Conservation (phyloP, 2,888 invertebrate species). For the Agonopterix subpropinquella region DNA sequence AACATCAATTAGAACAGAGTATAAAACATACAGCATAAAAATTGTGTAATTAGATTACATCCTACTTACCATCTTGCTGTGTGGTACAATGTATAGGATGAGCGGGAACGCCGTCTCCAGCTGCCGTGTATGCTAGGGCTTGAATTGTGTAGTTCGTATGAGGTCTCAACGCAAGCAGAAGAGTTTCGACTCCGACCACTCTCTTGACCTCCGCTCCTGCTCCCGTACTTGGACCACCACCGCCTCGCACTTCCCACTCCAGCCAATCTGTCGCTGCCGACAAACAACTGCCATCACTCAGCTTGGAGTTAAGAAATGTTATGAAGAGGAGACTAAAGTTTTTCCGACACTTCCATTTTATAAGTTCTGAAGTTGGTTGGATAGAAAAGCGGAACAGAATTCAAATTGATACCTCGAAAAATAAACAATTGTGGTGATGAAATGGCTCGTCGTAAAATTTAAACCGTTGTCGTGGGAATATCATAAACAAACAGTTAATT, state of each 20-base stretch:
- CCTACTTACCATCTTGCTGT: constrained; percentile 85
- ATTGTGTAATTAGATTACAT: background rate
- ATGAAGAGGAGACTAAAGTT: background rate
- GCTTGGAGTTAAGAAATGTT: constrained; percentile 38
- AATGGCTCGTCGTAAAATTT: too few species aligned
- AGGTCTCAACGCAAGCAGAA: constrained; percentile 85
- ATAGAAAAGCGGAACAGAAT: too few species aligned
- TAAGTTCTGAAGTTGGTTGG: too few species aligned
- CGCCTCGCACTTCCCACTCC: constrained; percentile 65
- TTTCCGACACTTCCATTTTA: too few species aligned
- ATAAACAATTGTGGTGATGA: too few species aligned
- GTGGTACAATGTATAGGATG: constrained; percentile 87
- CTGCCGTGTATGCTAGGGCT: constrained; percentile 88
- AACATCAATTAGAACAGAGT: background rate
- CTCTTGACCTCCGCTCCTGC: constrained; percentile 83
- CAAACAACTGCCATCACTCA: constrained; percentile 73
- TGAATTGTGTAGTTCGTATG: constrained; percentile 92
- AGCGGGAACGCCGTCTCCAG: constrained; percentile 89
- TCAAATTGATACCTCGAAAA: too few species aligned
- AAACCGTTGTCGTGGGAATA: background rate
- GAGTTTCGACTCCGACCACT: constrained; percentile 86
- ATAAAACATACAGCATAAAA: background rate
- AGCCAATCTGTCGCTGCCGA: constrained; percentile 70
- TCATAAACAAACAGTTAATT: constrained; percentile 9
- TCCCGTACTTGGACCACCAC: constrained; percentile 33